A percentile compares a stretch with the other conserved stretches of the same genome.
These are phyloP conservation scores for Danaus chrysippus DNA, from an alignment of 2,888 invertebrate genomes.

Conservation along the genomic window DNA sequence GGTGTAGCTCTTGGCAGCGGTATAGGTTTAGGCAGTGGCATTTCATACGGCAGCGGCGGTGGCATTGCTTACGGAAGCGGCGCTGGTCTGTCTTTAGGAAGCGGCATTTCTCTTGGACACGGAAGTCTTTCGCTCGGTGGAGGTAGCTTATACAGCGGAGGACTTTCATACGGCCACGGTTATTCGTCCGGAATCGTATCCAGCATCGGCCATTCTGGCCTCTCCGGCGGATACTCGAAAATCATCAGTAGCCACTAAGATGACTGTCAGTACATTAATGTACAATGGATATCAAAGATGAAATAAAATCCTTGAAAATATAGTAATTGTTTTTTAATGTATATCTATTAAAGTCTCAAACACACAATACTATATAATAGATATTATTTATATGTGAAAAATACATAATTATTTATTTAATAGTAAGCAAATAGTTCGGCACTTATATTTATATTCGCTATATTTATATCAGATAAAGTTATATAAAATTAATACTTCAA, in stretches of 20 bases:
- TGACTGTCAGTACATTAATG: constrained; percentile 32
- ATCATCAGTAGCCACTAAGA: constrained; percentile 35
- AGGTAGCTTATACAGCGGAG: constrained; percentile 6
- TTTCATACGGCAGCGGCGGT: neutral
- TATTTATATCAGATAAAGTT: neutral
- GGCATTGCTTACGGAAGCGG: constrained; percentile 4
- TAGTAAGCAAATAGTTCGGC: neutral
- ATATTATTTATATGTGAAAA: constrained; percentile 1
- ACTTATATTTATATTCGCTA: neutral
- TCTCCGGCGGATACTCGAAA: constrained; percentile 32
- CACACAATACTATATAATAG: constrained; percentile 1
- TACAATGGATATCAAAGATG: constrained; percentile 29
- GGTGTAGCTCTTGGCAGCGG: constrained; percentile 11
- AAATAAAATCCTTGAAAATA: constrained; percentile 25
- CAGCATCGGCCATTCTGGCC: constrained; percentile 22
- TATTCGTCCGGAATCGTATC: constrained; percentile 14
- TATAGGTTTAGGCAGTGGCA: constrained; percentile 6
- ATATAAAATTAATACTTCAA: no score
- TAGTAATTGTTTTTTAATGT: constrained; percentile 16
- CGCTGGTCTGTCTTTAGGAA: constrained; percentile 14
- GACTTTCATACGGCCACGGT: constrained; percentile 11
- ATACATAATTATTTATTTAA: neutral
- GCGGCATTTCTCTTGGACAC: constrained; percentile 18
- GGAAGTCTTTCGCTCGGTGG: neutral
- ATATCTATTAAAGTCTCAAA: constrained; percentile 14